Evolutionary conservation across 2,888 invertebrate genomes (phyloP), one percentile per base, ranked within the genome.

Genomic region (Scrobipalpa costella): DNA sequence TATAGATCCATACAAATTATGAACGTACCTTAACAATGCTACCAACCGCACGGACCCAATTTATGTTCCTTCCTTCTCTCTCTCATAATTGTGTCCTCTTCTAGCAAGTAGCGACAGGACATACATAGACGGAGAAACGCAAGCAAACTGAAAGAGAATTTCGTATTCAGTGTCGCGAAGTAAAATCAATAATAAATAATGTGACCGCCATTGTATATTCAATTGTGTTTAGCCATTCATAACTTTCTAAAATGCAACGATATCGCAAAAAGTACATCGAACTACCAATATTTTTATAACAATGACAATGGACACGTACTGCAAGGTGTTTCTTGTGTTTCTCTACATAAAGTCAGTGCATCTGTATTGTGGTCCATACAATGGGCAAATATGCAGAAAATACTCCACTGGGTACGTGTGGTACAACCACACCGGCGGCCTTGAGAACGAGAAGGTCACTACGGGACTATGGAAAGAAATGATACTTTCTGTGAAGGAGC

Each of bases 341-440:
- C 79, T 86, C 71, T 75, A 83, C 67, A 77, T 84, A 71, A 87
- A 87, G 76, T 90, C 88, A 68, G 91, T 89, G 78, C 83, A 86
- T 78, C 96, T 97, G 66, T 96, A 96, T 84, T 98, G 98, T 92
- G 96, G 95, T 63, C 95, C 95, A 44, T 98, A 98, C 85, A 95
- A 94, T 92, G 98, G 98, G 63, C 94, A 95, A 80, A 93, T 96
- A 71, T 97, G 97, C 83, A 94, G 94, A 81, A 93, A 93, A 69
- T 94, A 94, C 81, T 91, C 94, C 58, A 93, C 92, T 61, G 94
- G 94, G 17, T 93, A 94, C 64, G 95, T 96, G 60, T 97, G 96
- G 95, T 96, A 95, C 81, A 95, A 95, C 76, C 92, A 94, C 69
- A 94, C 94, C 63, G 94, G 94, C 66, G 96, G 95, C 47, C 94